Evolutionary conservation across 2,797 vertebrate genomes (phyloP).

Genomic region (Bradypodion pumilum): DNA sequence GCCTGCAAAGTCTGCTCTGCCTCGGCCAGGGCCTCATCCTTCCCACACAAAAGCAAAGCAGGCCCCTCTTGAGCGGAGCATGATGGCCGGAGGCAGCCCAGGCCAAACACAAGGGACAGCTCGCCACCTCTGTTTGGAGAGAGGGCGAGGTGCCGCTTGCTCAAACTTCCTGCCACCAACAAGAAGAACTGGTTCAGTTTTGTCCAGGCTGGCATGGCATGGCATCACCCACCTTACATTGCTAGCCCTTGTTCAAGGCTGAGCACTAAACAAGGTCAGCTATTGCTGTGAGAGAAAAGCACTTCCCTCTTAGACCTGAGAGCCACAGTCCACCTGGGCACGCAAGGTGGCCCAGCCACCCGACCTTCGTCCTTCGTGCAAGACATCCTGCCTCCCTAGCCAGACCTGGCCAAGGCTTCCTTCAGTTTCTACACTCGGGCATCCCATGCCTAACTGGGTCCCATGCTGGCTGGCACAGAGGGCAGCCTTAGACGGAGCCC

Average conservation of each 20-base stretch:
- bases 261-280: too few species aligned
- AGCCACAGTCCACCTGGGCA: not conserved
- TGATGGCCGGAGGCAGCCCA: not conserved
- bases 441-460: too few species aligned
- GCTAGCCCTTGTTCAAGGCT: too few species aligned
- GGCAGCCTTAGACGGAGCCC: too few species aligned
- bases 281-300: not conserved
- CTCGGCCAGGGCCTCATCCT: not conserved
- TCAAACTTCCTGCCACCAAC: too few species aligned
- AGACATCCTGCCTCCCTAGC: too few species aligned
- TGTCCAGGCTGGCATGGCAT: too few species aligned
- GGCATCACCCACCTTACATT: not conserved
- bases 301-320: not conserved
- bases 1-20: too few species aligned
- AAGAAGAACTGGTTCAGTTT: not conserved
- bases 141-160: not conserved
- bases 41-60: not conserved
- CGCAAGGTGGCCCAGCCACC: not conserved
- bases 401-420: too few species aligned
- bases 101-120: too few species aligned
- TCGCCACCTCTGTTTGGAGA: not conserved
- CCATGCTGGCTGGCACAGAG: too few species aligned
- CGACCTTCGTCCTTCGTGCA: not conserved
- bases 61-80: too few species aligned
- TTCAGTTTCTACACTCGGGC: not conserved